Percentiles rank a stretch among this genome's conserved stretches.
Evolutionary conservation across 1,140 invertebrate species (phyloP).

Genomic region (Pachyrhynchus sulphureomaculatus): DNA sequence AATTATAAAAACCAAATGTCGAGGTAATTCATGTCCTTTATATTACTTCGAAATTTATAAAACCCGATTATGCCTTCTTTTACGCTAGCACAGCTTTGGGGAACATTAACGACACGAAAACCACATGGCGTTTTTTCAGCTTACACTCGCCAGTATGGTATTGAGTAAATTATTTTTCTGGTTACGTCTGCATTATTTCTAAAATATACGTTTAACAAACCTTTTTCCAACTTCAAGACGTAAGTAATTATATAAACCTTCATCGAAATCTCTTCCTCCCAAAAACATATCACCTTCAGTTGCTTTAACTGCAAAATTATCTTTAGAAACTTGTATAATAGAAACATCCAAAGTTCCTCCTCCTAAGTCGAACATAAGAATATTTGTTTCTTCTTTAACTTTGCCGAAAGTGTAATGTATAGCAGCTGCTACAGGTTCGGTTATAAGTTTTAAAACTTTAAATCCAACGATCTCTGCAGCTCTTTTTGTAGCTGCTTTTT

Average conservation of each 20-base stretch:
- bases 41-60: not conserved
- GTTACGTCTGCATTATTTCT: not conserved
- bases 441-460: constrained; percentile 63
- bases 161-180: not conserved
- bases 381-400: constrained; percentile 46
- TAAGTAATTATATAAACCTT: constrained; percentile 50
- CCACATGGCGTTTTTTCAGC: too few species aligned
- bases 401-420: constrained; percentile 58
- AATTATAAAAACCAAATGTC: not conserved
- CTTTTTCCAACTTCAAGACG: not conserved
- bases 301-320: constrained; percentile 64
- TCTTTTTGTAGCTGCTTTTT: constrained; percentile 11
- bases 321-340: constrained; percentile 71
- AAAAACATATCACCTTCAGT: constrained; percentile 69
- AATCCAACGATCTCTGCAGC: constrained; percentile 55
- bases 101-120: too few species aligned
- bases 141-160: too few species aligned
- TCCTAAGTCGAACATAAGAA: constrained; percentile 62
- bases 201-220: not conserved
- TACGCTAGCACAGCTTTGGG: too few species aligned
- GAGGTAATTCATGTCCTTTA: not conserved
- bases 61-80: too few species aligned
- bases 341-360: constrained; percentile 81
- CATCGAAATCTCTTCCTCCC: constrained; percentile 72
- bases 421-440: constrained; percentile 70